These are phyloP conservation scores for Myotis pilosus DNA, from an alignment of 2,797 vertebrate species.

Conservation along the genomic window DNA sequence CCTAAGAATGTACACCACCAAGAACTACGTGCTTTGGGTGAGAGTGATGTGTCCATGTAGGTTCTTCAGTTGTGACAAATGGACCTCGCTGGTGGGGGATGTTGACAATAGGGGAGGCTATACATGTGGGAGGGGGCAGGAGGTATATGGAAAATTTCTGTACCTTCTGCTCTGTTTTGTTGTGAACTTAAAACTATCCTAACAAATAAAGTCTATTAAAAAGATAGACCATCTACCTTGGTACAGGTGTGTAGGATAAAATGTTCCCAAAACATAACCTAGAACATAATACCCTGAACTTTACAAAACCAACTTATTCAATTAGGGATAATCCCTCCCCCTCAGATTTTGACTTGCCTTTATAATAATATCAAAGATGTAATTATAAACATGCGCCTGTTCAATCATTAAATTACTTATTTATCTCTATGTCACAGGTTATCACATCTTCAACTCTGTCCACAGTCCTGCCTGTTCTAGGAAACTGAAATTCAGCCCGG, in stretches of 20 bases:
- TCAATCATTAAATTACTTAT: conserved; percentile 54
- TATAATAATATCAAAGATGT: conserved; percentile 33
- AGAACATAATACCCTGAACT: conserved; percentile 58
- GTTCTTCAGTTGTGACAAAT: neutral
- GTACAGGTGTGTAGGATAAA: conserved; percentile 57
- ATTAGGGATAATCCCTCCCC: conserved; percentile 49
- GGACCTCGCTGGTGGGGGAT: neutral
- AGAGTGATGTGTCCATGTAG: neutral
- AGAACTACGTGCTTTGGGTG: neutral
- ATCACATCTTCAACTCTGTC: neutral
- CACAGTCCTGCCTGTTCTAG: neutral
- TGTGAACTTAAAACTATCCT: neutral
- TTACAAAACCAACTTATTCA: conserved; percentile 41
- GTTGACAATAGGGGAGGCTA: neutral
- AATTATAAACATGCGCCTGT: conserved; percentile 53
- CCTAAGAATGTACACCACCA: neutral
- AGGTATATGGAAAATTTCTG: neutral
- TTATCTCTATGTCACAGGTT: conserved; percentile 45
- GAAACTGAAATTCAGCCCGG: conserved; percentile 26
- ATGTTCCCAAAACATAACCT: conserved; percentile 68
- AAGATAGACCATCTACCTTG: neutral
- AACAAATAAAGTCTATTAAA: neutral
- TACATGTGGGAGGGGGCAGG: neutral
- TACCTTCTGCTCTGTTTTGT: neutral
- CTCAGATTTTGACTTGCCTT: conserved; percentile 44